Conservation (phyloP, 2,888 invertebrate species). For the Miltochrista miniata region DNA sequence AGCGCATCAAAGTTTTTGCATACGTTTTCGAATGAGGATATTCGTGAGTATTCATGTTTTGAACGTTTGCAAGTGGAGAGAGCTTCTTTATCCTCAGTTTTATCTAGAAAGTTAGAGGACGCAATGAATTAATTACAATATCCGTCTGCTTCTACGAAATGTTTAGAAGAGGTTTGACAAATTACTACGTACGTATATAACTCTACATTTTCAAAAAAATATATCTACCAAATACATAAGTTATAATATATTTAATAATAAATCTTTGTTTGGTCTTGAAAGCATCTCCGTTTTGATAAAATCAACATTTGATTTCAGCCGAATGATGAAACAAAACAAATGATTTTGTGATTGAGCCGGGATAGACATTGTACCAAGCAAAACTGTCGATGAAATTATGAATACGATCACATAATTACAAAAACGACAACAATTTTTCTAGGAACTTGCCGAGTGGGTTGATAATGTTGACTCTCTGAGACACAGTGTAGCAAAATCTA, state of each 20-base stretch:
- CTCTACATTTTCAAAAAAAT: not conserved
- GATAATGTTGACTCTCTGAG: not conserved
- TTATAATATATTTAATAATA: too few relatives aligned
- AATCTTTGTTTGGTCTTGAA: too few relatives aligned
- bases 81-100: conserved; percentile 39
- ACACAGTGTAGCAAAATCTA: not conserved
- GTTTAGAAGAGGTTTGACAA: not conserved
- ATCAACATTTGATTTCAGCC: too few relatives aligned
- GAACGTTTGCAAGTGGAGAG: conserved; percentile 53
- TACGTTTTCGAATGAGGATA: conserved; percentile 56
- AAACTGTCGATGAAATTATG: not conserved
- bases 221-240: not conserved
- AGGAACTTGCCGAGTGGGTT: not conserved
- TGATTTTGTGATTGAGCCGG: not conserved
- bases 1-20: conserved; percentile 55
- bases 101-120: conserved; percentile 46
- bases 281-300: too few relatives aligned
- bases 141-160: not conserved
- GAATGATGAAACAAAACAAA: not conserved
- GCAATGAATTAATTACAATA: not conserved
- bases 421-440: too few relatives aligned
- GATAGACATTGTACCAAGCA: not conserved
- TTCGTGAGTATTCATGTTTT: conserved; percentile 61
- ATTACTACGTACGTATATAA: not conserved
- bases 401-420: not conserved